Evolutionary conservation across 1,140 invertebrate genomes (phyloP), one percentile per base, ranked within the genome.

Genomic region (Meloidogyne exigua): DNA sequence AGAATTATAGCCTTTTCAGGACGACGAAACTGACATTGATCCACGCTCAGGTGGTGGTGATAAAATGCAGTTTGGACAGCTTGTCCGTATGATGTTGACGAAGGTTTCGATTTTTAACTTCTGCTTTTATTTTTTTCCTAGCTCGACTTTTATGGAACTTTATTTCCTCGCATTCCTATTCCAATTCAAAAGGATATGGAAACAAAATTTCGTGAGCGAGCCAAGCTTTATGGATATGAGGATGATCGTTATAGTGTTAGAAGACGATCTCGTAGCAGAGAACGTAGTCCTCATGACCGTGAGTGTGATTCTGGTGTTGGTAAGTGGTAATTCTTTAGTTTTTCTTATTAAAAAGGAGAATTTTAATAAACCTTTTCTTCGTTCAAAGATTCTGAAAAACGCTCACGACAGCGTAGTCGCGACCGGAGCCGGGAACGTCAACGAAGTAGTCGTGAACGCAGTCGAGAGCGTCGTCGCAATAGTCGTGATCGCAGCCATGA

Each of bases 111-210:
- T 25, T 12, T 15, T 71, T 71, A 11, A 10, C 15, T 18, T 71
- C 2, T 25, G 9, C 12, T 71, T 69, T 13, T 67, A 18, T 2
- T 67, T 13, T 18, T 25, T 32, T 57, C 26, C 11, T 62, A 73
- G 77, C 39, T 79, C 9, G 77, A 79, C 26, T 79, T 78, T 28
- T 99, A 96, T 89, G 95, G 94, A 3, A 98, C 96, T 9, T 89
- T 99, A 15, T 99, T 99, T 88, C 97, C 97, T 0, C 91, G 97
- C 79, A 99, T 99, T 88, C 96, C 97, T n/a, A 96, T 99, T 44
- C 96, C 96, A 18, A 96, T 98, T 82, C 83, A 85, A 76, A 86
- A 86, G 63, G 84, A 86, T 2, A 86, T 86, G 66, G 85, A 87
- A 67, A 64, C 76, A 57, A 86, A 84, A 44, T 85, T 86, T 64